These are phyloP conservation scores for Cephus cinctus DNA, from an alignment of 1,140 invertebrate species.

Conservation along the genomic window DNA sequence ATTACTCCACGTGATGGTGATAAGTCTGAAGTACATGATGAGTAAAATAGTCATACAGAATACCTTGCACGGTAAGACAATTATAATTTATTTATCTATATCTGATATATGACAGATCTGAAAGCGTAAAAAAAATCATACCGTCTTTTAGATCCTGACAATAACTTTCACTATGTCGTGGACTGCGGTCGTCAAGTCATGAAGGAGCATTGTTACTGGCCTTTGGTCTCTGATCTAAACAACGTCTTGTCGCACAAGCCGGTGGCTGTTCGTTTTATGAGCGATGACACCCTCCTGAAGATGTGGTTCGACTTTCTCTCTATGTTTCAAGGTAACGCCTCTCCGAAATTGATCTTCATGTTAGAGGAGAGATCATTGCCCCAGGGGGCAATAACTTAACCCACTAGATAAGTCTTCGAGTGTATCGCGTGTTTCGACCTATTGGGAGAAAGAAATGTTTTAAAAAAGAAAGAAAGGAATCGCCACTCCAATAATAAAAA, in stretches of 20 bases:
- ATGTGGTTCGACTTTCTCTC: constrained; percentile 95
- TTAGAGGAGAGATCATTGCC: too few relatives aligned
- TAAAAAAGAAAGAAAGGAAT: too few relatives aligned
- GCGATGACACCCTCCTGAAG: constrained; percentile 80
- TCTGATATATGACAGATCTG: not conserved
- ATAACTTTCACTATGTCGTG: constrained; percentile 88
- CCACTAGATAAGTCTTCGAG: constrained; percentile 8
- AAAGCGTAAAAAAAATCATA: not conserved
- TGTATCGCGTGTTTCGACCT: constrained; percentile 8
- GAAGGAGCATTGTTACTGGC: constrained; percentile 99
- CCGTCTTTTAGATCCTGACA: constrained; percentile 66
- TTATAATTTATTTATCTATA: constrained; percentile 17
- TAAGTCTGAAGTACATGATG: constrained; percentile 93
- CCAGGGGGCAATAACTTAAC: too few relatives aligned
- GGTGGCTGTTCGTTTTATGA: constrained; percentile 87
- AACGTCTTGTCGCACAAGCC: constrained; percentile 93
- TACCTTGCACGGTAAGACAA: constrained; percentile 79
- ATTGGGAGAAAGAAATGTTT: too few relatives aligned
- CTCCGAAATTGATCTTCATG: too few relatives aligned
- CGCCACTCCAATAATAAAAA: constrained; percentile 8
- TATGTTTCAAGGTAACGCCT: constrained; percentile 94
- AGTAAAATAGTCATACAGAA: constrained; percentile 84
- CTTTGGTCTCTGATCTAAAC: constrained; percentile 93
- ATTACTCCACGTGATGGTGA: constrained; percentile 91
- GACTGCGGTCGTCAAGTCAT: constrained; percentile 89